phyloP scores from a whole-genome alignment of 2,113 vertebrate genomes.

The Sapayoa aenigma region DNA sequence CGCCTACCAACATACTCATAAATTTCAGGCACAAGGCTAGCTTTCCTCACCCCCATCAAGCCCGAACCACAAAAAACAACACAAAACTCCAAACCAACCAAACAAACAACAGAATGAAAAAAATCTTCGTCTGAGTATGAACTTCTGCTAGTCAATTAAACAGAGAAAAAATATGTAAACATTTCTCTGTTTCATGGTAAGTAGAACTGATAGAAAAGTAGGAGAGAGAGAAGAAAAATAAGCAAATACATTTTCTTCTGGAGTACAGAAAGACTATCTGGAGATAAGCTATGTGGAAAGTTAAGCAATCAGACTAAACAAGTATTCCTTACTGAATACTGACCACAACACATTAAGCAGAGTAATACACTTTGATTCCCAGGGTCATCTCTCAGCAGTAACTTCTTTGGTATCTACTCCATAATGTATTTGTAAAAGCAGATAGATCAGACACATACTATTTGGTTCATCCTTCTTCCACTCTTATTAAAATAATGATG shows the following conservation, averaged over 20 bases:
- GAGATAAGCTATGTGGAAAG: not conserved
- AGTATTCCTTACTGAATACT: not conserved
- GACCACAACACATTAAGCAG: not conserved
- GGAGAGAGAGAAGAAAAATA: not conserved
- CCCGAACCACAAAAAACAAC: not conserved
- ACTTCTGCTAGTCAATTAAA: not conserved
- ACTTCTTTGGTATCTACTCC: not conserved
- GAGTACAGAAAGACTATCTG: not conserved
- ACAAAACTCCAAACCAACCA: rapidly evolving
- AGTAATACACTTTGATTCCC: not conserved
- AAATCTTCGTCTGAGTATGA: not conserved
- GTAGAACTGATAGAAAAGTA: not conserved
- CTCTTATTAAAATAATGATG: not conserved
- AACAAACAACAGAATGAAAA: not conserved
- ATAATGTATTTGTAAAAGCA: not conserved
- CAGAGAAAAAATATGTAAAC: not conserved
- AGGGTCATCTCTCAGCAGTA: not conserved
- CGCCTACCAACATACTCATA: not conserved
- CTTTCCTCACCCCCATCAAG: rapidly evolving
- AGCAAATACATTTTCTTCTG: not conserved
- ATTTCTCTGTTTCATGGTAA: not conserved
- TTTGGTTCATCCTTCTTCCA: not conserved
- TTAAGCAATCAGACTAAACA: not conserved
- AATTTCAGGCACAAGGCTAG: not conserved
- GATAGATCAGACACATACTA: not conserved